Base-by-base conservation (phyloP, 2,888 invertebrate species). In the Macrosoma leucophasiata region DNA sequence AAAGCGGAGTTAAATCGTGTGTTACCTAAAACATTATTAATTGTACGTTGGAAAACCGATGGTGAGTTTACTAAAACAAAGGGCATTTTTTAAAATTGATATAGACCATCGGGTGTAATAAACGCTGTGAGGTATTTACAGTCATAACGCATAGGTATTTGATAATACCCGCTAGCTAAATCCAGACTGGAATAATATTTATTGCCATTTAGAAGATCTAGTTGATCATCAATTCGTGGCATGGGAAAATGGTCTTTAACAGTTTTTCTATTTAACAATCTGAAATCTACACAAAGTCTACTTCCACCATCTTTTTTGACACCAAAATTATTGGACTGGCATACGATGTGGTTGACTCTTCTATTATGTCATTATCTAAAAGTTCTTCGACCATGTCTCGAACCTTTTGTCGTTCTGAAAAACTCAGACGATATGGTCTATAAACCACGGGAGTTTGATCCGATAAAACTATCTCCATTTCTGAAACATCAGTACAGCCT, bases 141-240 rank as follows among this genome's bases (percentile, higher is more conserved):
- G 2, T 12, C n/a, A 21, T 49, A 41, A n/a, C 46, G 32, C 5
- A 64, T 36, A 3, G 42, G 38, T 1, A 65, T 56, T 19, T 41
- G 43, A 10, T 44, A 43, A 18, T 43, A 43, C 2, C 39, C 42
- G 2, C 39, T 39, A 0, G 36, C 37, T 4, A 44, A 19, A 15
- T 45, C 41, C 3, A 43, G 13, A 1, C 34, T 23, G 1, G 41
- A 39, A 13, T 34, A 46, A 22, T 30, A 43, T 13, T 32, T 25
- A 23, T 29, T 8, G 1, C 43, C 43, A 3, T 28, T 13, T 8
- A 46, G 12, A 13, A 11, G 10, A 33, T 46, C 41, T 12, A 47
- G 5, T 15, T 47, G 41, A n/a, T 47, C 47, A 4, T 47, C 41
- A 3, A 46, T 46, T 6, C 32, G 13, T 0, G 46, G 46, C 9